Evolutionary conservation across 2,888 invertebrate genomes (phyloP).

Genomic region (Timema cristinae): DNA sequence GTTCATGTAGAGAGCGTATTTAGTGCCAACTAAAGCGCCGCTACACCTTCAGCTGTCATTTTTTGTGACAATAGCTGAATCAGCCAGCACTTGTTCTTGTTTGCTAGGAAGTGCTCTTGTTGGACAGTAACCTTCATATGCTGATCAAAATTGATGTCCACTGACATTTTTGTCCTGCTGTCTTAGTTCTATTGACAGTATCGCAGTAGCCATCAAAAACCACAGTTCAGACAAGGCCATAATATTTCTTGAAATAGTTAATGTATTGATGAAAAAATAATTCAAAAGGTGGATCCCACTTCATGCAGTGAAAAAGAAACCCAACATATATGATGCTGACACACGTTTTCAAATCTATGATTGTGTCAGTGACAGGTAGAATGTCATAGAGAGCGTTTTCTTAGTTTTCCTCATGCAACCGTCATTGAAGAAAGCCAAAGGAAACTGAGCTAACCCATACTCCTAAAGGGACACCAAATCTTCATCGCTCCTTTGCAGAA

Average conservation of each 20-base stretch:
- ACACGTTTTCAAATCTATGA: neutral
- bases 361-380: neutral
- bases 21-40: no score
- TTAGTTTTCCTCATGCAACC: neutral
- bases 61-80: constrained; percentile 7
- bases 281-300: neutral
- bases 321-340: neutral
- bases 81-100: neutral
- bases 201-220: neutral
- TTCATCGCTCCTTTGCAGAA: neutral
- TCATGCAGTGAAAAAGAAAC: neutral
- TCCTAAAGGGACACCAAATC: neutral
- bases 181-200: neutral
- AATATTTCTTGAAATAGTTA: neutral
- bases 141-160: neutral
- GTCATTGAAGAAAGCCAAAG: neutral
- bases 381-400: neutral
- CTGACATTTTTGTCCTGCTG: neutral
- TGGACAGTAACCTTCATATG: neutral
- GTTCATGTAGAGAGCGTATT: no score
- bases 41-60: constrained; percentile 3
- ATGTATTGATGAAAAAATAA: neutral
- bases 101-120: neutral
- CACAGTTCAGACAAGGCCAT: neutral
- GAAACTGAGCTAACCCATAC: neutral